Conservation (phyloP, 2,797 vertebrate genomes). For the Phaenicophaeus curvirostris region DNA sequence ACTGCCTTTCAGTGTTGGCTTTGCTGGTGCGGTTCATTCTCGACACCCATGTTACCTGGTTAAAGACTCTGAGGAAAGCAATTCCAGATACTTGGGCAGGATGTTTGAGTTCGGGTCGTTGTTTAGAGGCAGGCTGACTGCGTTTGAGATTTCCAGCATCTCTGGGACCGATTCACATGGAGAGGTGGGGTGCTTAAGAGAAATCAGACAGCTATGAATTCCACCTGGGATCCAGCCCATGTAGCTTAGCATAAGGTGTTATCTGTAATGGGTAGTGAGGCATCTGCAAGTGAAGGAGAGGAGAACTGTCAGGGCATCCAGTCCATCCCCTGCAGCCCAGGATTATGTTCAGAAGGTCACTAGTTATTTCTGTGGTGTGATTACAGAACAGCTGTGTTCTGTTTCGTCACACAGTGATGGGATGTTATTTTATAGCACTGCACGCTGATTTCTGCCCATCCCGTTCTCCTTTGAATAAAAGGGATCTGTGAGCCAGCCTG, state of each 20-base stretch:
- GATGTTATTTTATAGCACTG: neutral
- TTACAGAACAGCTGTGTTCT: neutral
- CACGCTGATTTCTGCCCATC: neutral
- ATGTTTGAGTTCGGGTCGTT: neutral
- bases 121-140: neutral
- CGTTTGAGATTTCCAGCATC: neutral
- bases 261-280: neutral
- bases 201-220: neutral
- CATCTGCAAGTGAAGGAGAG: neutral
- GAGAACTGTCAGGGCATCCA: neutral
- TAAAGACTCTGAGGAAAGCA: neutral
- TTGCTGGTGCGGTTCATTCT: neutral
- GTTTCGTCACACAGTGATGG: neutral
- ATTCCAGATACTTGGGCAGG: neutral
- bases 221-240: neutral
- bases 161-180: neutral
- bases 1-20: neutral
- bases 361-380: neutral
- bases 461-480: neutral
- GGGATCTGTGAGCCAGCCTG: neutral
- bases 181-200: neutral
- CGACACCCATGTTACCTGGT: rapidly evolving
- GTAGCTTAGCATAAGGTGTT: neutral
- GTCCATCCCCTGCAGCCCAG: neutral
- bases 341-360: neutral